Evolutionary conservation across 2,113 vertebrate species (phyloP).

Genomic region (Stigmatopora nigra): DNA sequence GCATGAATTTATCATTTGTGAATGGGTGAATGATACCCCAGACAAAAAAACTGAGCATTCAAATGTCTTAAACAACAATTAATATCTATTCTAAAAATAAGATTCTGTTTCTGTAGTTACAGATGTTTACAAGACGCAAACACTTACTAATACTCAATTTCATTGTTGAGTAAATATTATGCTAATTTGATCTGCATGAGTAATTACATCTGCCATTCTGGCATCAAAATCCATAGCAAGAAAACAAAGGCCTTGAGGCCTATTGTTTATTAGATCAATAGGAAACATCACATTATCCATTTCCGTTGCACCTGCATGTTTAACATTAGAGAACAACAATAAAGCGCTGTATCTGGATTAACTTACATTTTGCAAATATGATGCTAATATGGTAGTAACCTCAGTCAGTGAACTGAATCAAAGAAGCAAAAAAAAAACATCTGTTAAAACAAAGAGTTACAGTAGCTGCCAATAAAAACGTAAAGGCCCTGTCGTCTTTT

Average conservation of each 20-base stretch:
- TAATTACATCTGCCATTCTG: conserved; percentile 53
- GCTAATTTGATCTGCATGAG: conserved; percentile 60
- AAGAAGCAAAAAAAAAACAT: neutral
- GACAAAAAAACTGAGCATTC: conserved; percentile 9
- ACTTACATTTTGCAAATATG: conserved; percentile 3
- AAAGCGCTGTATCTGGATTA: conserved; percentile 14
- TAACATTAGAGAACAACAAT: conserved; percentile 10
- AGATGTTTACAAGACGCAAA: conserved; percentile 21
- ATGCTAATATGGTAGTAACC: neutral
- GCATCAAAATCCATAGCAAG: conserved; percentile 14
- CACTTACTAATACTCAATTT: conserved; percentile 33
- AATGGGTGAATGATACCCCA: conserved; percentile 5
- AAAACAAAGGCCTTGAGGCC: conserved; percentile 24
- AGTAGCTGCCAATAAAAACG: conserved; percentile 6
- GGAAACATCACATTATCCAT: conserved; percentile 28
- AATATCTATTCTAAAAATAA: conserved; percentile 14
- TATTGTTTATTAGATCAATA: conserved; percentile 48
- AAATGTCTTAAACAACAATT: conserved; percentile 25
- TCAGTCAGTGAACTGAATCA: neutral
- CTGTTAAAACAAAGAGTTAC: neutral
- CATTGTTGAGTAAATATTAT: conserved; percentile 53
- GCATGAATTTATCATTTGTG: neutral
- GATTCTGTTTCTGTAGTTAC: conserved; percentile 17
- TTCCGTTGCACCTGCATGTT: conserved; percentile 21
- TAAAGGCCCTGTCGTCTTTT: conserved; percentile 1